These are phyloP conservation scores for Aphelenchoides fujianensis DNA, from an alignment of 1,140 invertebrate species.

Conservation along the genomic window DNA sequence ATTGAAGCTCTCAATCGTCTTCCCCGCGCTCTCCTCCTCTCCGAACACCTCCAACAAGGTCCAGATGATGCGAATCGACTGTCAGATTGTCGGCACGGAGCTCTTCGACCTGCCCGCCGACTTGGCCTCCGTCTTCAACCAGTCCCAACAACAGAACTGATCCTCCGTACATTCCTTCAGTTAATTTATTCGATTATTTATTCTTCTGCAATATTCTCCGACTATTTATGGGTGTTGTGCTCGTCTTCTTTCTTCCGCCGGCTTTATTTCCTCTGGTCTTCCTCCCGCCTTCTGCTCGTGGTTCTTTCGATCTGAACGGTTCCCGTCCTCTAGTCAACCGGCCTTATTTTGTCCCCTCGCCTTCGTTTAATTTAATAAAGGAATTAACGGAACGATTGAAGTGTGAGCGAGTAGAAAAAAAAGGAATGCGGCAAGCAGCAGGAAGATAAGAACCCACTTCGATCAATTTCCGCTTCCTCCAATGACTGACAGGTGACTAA, in stretches of 20 bases:
- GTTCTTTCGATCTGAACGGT: neutral
- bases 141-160: conserved; percentile 21
- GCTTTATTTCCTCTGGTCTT: neutral
- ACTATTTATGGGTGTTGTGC: neutral
- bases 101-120: conserved; percentile 32
- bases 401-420: too few relatives aligned
- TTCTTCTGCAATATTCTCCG: neutral
- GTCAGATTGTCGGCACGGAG: conserved; percentile 27
- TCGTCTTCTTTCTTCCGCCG: neutral
- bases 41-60: conserved; percentile 20
- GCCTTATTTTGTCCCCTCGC: too few relatives aligned
- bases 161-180: too few relatives aligned
- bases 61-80: conserved; percentile 43
- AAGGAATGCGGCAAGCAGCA: too few relatives aligned
- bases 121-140: conserved; percentile 35
- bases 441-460: too few relatives aligned
- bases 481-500: too few relatives aligned
- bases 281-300: neutral
- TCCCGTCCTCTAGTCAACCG: neutral
- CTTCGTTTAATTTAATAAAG: too few relatives aligned
- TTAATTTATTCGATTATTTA: neutral
- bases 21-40: conserved; percentile 29
- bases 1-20: conserved; percentile 35
- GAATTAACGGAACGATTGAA: too few relatives aligned
- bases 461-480: too few relatives aligned